Percentiles rank a stretch among this genome's conserved stretches.
These are phyloP conservation scores for Theonella swinhoei DNA, from an alignment of 37 sponge, comb jelly and placozoan genomes.

Conservation along the genomic window DNA sequence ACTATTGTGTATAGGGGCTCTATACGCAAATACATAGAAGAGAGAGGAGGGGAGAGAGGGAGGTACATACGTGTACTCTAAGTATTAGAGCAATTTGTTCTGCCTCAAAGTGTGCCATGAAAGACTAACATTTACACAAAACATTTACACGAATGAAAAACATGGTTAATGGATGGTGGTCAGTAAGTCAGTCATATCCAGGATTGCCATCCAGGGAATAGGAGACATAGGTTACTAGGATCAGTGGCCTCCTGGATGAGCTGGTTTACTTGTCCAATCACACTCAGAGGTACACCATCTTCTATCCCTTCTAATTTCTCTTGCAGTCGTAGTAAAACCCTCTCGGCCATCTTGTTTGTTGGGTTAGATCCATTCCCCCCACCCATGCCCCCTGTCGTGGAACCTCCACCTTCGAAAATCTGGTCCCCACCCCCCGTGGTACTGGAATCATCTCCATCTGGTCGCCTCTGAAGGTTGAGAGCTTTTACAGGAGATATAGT, in stretches of 20 bases:
- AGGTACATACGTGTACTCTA: too few species aligned
- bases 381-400: background rate
- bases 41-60: too few species aligned
- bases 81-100: too few species aligned
- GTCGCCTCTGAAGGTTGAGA: slow-evolving; percentile 53
- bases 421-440: slow-evolving; percentile 14
- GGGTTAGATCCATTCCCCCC: background rate
- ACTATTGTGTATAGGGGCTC: too few species aligned
- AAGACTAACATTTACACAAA: too few species aligned
- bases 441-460: slow-evolving; percentile 14
- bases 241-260: slow-evolving; percentile 94
- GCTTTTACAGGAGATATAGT: slow-evolving; percentile 73
- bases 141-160: too few species aligned
- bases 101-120: too few species aligned
- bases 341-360: slow-evolving; percentile 87
- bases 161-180: too few species aligned
- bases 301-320: slow-evolving; percentile 97
- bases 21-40: too few species aligned
- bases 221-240: slow-evolving; percentile 69
- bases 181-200: slow-evolving; percentile 86
- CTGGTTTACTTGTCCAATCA: slow-evolving; percentile 92
- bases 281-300: slow-evolving; percentile 83
- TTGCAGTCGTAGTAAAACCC: slow-evolving; percentile 83
- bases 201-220: slow-evolving; percentile 97
- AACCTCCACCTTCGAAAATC: background rate